These are phyloP conservation scores for Zosterops hypoxanthus DNA, from an alignment of 2,113 vertebrate genomes.

Conservation along the genomic window DNA sequence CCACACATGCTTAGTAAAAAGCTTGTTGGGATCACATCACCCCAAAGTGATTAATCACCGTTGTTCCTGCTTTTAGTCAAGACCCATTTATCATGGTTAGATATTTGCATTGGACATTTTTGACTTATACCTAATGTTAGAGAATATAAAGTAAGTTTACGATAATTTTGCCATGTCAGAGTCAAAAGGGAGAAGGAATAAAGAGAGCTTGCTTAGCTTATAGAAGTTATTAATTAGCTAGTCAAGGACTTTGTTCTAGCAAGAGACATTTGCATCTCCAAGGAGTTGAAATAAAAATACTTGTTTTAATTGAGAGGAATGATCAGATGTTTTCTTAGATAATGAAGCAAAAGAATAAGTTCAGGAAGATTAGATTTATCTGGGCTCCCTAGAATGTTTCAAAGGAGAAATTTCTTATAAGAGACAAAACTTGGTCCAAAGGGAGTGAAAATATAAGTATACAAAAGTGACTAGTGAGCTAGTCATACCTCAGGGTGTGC, in stretches of 20 bases:
- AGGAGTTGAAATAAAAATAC: constrained; percentile 27
- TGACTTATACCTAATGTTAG: not conserved
- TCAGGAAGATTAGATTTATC: not conserved
- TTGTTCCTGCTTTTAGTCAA: not conserved
- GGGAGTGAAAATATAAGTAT: not conserved
- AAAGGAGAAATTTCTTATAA: not conserved
- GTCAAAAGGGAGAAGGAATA: not conserved
- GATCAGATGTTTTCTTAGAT: constrained; percentile 17
- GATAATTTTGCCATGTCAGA: not conserved
- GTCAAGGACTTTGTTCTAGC: constrained; percentile 13
- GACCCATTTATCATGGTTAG: not conserved
- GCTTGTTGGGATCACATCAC: not conserved
- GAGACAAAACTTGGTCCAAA: not conserved
- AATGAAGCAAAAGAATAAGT: not conserved
- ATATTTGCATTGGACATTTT: not conserved
- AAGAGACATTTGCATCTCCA: constrained; percentile 27
- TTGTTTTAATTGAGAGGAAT: constrained; percentile 47
- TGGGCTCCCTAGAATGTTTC: not conserved
- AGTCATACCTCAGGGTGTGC: not conserved
- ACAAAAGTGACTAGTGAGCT: not conserved
- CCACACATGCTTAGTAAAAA: not conserved
- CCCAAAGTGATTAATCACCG: not conserved
- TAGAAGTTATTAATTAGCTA: constrained; percentile 16
- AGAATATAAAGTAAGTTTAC: not conserved
- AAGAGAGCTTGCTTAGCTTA: not conserved